phyloP scores from a whole-genome alignment of 2,113 vertebrate genomes.

The Onychostoma macrolepis region DNA sequence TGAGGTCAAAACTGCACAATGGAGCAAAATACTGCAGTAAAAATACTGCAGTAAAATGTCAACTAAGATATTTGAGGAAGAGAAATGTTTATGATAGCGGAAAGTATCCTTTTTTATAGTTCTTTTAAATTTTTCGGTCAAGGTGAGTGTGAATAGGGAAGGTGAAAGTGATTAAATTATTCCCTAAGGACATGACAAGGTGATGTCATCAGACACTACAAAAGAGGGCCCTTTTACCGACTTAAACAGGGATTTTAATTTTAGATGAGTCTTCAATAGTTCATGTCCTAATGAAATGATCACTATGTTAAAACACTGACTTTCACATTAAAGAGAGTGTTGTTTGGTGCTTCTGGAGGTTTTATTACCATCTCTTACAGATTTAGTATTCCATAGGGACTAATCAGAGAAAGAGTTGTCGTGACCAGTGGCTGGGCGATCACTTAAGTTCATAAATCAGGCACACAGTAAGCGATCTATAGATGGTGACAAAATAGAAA shows the following conservation, averaged over 20 bases:
- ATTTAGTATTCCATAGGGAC: constrained; percentile 17
- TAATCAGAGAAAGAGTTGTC: not conserved
- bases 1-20: not conserved
- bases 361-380: constrained; percentile 18
- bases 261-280: not conserved
- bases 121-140: not conserved
- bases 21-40: not conserved
- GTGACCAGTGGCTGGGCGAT: constrained; percentile 14
- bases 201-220: constrained; percentile 5
- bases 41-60: not conserved
- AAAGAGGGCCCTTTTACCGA: constrained; percentile 5
- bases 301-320: constrained; percentile 30
- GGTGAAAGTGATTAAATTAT: not conserved
- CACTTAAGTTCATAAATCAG: constrained; percentile 40
- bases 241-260: not conserved
- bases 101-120: not conserved
- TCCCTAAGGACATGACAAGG: constrained; percentile 12
- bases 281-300: not conserved
- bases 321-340: not conserved
- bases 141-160: not conserved
- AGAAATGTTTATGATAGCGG: not conserved
- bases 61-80: not conserved
- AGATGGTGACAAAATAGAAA: not conserved
- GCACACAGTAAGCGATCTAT: not conserved
- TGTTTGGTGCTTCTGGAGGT: not conserved